Base-by-base conservation (phyloP, 2,113 vertebrate genomes). In the Erinaceus europaeus region DNA sequence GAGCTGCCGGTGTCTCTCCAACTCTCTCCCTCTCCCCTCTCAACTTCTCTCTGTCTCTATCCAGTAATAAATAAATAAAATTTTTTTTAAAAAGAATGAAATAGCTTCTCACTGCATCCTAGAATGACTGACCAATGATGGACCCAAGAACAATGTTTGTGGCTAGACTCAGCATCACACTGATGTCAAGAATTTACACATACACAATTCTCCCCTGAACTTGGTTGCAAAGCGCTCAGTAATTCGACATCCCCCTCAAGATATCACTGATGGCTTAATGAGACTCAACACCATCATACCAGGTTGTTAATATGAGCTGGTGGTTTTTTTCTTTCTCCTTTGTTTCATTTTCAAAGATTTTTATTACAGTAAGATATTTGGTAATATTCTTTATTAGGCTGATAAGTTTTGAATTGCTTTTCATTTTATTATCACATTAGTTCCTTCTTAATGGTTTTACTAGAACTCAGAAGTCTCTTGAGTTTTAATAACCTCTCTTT, bases 371-470 rank as follows among this genome's bases (percentile, higher is more conserved):
- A 67, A 89, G 84, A 87, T 67, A 90, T 89, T 89, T 94, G 87
- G 87, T 79, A 85, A 94, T 94, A 93, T 77, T 96, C 84, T 92
- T 94, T 93, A 94, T 87, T 95, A 95, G 90, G 78, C 81, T 95
- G 94, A 90, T 93, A 90, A 89, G 90, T 93, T 94, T 94, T 92
- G 85, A 90, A 95, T 93, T 93, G 92, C 84, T 93, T 94, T 92
- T 90, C 94, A 81, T 78, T 95, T 94, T 94, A 95, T 90, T 94
- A 94, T 89, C 94, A 90, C 84, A 95, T 95, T 94, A 94, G 94
- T 95, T 94, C 94, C 95, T 94, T 94, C 91, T 93, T 94, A 94
- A 94, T 93, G 92, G 78, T 94, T 95, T 94, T 94, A 89, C 90
- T 93, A 78, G 90, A 92, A 90, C 50, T 84, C 61, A 44, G 69